Percentiles rank a stretch among this genome's conserved stretches.
Conservation (phyloP, 1,140 invertebrate genomes). For the Acromyrmex charruanus region DNA sequence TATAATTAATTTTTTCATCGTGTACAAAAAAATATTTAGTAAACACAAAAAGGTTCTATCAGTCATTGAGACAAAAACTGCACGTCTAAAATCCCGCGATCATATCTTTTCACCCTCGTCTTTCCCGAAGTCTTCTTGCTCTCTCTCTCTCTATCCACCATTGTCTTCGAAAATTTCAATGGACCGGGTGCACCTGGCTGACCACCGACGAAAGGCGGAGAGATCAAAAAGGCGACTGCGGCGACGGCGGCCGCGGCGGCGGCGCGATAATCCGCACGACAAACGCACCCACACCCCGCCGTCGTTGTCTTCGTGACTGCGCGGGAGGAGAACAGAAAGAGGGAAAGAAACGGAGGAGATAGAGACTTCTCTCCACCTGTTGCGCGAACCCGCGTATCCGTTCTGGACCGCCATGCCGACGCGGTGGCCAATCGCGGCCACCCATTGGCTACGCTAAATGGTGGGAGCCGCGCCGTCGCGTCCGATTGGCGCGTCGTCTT, state of each 20-base stretch:
- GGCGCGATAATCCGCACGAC: slow-evolving; percentile 75
- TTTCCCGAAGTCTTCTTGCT: neutral
- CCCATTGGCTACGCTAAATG: slow-evolving; percentile 72
- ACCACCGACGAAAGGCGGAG: slow-evolving; percentile 51
- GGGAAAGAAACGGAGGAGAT: slow-evolving; percentile 23
- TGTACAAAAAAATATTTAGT: neutral
- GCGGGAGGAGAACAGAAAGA: neutral
- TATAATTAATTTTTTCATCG: neutral
- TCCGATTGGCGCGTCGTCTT: slow-evolving; percentile 77
- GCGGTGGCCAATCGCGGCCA: slow-evolving; percentile 81
- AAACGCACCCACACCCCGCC: slow-evolving; percentile 50
- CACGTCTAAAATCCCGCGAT: neutral
- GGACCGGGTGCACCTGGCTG: slow-evolving; percentile 48
- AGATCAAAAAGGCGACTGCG: slow-evolving; percentile 71
- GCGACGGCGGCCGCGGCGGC: slow-evolving; percentile 5
- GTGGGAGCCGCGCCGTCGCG: slow-evolving; percentile 78
- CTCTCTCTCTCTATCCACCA: neutral
- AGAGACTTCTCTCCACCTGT: slow-evolving; percentile 80
- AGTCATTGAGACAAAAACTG: neutral
- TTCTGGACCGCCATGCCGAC: slow-evolving; percentile 81
- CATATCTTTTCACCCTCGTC: neutral
- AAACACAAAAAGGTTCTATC: neutral
- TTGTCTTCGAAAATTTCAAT: slow-evolving; percentile 60
- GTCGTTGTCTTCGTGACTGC: slow-evolving; percentile 31
- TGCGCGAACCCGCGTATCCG: slow-evolving; percentile 75